Evolutionary conservation across 2,797 vertebrate species (phyloP), one percentile per base, ranked within the genome.

Genomic region (Leuciscus waleckii): DNA sequence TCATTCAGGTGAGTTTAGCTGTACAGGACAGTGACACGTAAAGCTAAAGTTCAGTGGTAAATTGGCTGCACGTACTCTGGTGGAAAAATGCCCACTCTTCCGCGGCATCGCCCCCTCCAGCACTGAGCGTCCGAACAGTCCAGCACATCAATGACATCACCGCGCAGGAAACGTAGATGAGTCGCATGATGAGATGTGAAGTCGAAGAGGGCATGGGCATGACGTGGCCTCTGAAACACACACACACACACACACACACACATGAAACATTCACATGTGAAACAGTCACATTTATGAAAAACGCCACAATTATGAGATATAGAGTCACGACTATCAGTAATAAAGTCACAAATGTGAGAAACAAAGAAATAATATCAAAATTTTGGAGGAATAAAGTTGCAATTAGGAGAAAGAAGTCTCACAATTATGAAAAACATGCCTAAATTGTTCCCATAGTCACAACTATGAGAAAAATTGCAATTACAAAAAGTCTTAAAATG

Each of bases 91-190:
- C 98, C 97, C 0, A 96, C 85, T 0, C 94, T 95, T 58, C 96
- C 96, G 0, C 94, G 95, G 77, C 96, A 94, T 37, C 94, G 95
- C 37, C 98, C 98, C 86, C 90, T 95, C 98, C 98, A 99, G 93
- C 97, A 98, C 89, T 93, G 90, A 0, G 97, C 93, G 56, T 98
- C 95, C 0, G 95, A 95, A 92, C 93, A 95, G 91, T 96, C 97
- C 81, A 98, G 92, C 69, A 99, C 95, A 91, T 98, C 97, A 1
- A 99, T 96, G 93, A 98, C 92, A 29, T 99, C 98, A 0, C 98
- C 98, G 0, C 95, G 95, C 84, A 94, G 86, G 94, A 99, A 98
- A 79, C 92, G 96, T 81, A 99, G 94, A 94, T 98, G 97, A 8
- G 96, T 95, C 0, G 92, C 23, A 4, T 97, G 95, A 13, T 94